phyloP scores from a whole-genome alignment of 2,797 vertebrate genomes.

The Peromyscus eremicus region DNA sequence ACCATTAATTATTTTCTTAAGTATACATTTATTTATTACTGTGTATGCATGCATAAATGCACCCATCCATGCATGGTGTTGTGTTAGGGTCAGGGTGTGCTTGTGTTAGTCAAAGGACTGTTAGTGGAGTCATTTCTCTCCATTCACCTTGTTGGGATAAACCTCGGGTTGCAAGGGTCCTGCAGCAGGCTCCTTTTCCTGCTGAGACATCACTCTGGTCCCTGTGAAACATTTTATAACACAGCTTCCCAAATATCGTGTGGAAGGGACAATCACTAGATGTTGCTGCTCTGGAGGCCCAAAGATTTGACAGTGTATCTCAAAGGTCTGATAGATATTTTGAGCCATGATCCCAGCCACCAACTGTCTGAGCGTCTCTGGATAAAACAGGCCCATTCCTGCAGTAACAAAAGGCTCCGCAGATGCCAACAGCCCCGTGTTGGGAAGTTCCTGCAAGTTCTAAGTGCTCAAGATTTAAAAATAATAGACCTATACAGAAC shows the following conservation, averaged over 20 bases:
- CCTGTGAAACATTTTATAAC: background rate
- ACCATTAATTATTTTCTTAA: background rate
- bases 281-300: background rate
- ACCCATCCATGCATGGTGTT: background rate
- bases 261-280: background rate
- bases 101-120: background rate
- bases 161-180: background rate
- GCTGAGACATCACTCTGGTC: too few species aligned
- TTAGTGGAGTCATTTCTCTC: background rate
- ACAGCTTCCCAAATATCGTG: background rate
- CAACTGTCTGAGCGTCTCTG: conserved; percentile 8
- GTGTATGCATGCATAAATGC: background rate
- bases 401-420: background rate
- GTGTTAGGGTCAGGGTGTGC: background rate
- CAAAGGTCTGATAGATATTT: background rate
- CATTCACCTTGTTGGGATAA: background rate
- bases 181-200: background rate
- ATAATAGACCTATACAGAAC: background rate
- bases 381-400: background rate
- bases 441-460: background rate
- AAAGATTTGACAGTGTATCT: background rate
- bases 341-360: background rate
- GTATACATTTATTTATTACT: background rate
- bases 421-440: background rate
- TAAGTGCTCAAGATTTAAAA: background rate